A percentile compares a stretch with the other conserved stretches of the same genome.
phyloP scores from a whole-genome alignment of 2,113 vertebrate genomes.

The Lampris megalopsis region DNA sequence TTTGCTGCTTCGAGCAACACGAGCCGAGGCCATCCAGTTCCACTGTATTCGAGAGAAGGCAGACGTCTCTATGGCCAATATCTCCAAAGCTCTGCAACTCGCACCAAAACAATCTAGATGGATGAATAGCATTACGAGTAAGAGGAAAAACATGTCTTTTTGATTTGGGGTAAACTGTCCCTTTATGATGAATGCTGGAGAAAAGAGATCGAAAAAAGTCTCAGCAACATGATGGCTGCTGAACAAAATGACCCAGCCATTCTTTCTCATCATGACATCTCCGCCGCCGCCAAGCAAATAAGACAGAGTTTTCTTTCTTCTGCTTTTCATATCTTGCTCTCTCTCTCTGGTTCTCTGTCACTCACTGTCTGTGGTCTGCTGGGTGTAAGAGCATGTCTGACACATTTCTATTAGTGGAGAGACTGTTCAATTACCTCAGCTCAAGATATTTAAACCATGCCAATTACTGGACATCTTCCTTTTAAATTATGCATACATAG shows the following conservation, averaged over 20 bases:
- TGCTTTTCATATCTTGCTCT: constrained; percentile 46
- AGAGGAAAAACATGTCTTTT: too few relatives aligned
- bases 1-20: too few relatives aligned
- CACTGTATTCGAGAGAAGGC: too few relatives aligned
- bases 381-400: constrained; percentile 82
- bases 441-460: constrained; percentile 85
- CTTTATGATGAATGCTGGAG: constrained; percentile 74
- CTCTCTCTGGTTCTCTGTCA: constrained; percentile 64
- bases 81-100: too few relatives aligned
- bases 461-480: constrained; percentile 84
- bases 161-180: constrained; percentile 60
- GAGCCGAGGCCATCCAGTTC: too few relatives aligned
- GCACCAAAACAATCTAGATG: too few relatives aligned
- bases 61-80: too few relatives aligned
- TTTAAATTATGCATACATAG: constrained; percentile 82
- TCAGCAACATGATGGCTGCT: constrained; percentile 51
- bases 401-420: constrained; percentile 84
- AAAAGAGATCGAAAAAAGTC: constrained; percentile 64
- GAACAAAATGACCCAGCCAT: constrained; percentile 62
- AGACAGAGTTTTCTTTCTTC: constrained; percentile 62
- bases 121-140: too few relatives aligned
- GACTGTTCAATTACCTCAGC: constrained; percentile 86
- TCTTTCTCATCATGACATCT: constrained; percentile 73
- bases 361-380: constrained; percentile 75
- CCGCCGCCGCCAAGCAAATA: constrained; percentile 67